Percentiles rank a stretch among this genome's conserved stretches.
phyloP scores from a whole-genome alignment of 2,113 vertebrate genomes.

The Brachionichthys hirsutus region DNA sequence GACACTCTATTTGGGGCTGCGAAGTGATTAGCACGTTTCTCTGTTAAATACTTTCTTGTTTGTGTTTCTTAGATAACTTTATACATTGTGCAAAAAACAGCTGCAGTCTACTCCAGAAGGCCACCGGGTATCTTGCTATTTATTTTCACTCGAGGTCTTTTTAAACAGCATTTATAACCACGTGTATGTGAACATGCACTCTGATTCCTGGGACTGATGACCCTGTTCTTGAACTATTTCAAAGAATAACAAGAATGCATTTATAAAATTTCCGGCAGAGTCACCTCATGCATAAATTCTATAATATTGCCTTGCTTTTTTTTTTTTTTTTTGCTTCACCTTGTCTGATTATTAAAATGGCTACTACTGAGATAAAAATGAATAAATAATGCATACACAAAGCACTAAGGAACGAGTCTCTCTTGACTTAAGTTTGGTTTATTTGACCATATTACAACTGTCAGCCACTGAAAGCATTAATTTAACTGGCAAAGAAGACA shows the following conservation, averaged over 20 bases:
- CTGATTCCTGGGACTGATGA: no score
- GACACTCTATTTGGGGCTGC: constrained; percentile 35
- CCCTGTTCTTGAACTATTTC: no score
- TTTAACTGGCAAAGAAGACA: no score
- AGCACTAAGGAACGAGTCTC: constrained; percentile 6
- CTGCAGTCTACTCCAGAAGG: constrained; percentile 72
- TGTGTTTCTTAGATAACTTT: constrained; percentile 41
- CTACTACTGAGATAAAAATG: background rate
- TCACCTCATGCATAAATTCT: no score
- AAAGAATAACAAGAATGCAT: no score
- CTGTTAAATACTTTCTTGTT: constrained; percentile 56
- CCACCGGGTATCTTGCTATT: constrained; percentile 66
- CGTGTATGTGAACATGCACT: no score
- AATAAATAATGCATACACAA: constrained; percentile 2
- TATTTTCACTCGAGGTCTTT: constrained; percentile 15
- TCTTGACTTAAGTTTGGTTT: constrained; percentile 1
- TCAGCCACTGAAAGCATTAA: background rate
- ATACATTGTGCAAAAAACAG: constrained; percentile 74
- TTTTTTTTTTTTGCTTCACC: no score
- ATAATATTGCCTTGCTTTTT: no score
- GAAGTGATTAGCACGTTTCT: constrained; percentile 38
- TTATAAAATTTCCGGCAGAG: no score
- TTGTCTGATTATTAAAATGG: no score
- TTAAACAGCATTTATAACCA: constrained; percentile 9
- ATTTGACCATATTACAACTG: constrained; percentile 4